Percentiles rank a stretch among this genome's conserved stretches.
phyloP scores from a whole-genome alignment of 2,888 invertebrate genomes.

The Sphinx pinastri region DNA sequence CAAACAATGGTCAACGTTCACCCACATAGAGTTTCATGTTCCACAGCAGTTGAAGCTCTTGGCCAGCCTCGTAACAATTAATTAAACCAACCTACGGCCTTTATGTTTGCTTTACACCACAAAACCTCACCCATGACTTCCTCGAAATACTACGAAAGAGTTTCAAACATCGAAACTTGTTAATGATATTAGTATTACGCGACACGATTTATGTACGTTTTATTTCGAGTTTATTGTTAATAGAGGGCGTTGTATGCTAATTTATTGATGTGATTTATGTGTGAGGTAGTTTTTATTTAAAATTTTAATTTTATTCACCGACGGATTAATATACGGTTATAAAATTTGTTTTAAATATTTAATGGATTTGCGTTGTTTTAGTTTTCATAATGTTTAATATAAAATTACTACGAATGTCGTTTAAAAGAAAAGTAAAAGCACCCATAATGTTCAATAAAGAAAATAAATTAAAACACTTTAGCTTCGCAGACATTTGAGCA shows the following conservation, averaged over 20 bases:
- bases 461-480: not conserved
- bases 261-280: slow-evolving; percentile 16
- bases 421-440: not conserved
- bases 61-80: slow-evolving; percentile 73
- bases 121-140: slow-evolving; percentile 40
- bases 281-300: not conserved
- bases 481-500: not conserved
- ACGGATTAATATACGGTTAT: not conserved
- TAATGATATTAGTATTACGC: slow-evolving; percentile 14
- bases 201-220: slow-evolving; percentile 14
- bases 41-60: slow-evolving; percentile 62
- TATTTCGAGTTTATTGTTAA: slow-evolving; percentile 1
- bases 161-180: slow-evolving; percentile 19
- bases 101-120: slow-evolving; percentile 44
- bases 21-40: slow-evolving; percentile 64
- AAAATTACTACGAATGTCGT: not conserved
- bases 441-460: not conserved
- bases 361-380: not conserved
- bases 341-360: not conserved
- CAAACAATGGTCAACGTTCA: slow-evolving; percentile 54
- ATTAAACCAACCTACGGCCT: slow-evolving; percentile 74
- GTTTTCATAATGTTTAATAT: not conserved
- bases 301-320: not conserved
- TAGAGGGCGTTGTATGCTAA: slow-evolving; percentile 17
- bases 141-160: slow-evolving; percentile 22